Conservation (phyloP, 1,140 invertebrate species). For the Lamellibrachia luymesi region DNA sequence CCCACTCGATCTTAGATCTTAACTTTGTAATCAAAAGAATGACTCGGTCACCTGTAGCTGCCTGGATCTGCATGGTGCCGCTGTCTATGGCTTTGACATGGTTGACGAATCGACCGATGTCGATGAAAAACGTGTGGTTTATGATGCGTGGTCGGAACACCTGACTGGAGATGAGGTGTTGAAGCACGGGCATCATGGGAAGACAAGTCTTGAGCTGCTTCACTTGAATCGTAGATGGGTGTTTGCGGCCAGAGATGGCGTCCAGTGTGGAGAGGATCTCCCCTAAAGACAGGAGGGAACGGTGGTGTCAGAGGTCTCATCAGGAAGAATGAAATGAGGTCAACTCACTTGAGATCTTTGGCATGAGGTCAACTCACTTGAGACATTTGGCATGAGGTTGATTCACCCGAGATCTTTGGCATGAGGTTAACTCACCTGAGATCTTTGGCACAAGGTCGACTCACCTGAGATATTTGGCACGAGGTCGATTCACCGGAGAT, state of each 20-base stretch:
- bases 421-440: too few species aligned
- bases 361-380: too few species aligned
- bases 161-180: constrained; percentile 47
- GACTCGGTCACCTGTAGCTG: constrained; percentile 41
- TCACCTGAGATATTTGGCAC: too few species aligned
- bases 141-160: constrained; percentile 47
- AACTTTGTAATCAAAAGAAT: not conserved
- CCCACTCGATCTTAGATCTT: too few species aligned
- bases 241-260: constrained; percentile 45
- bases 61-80: constrained; percentile 42
- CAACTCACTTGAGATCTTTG: too few species aligned
- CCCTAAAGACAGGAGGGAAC: constrained; percentile 33
- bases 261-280: constrained; percentile 46
- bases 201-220: constrained; percentile 44
- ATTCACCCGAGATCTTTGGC: too few species aligned
- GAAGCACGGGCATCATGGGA: constrained; percentile 44
- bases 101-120: constrained; percentile 39
- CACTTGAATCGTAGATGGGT: constrained; percentile 47
- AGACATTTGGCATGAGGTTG: too few species aligned
- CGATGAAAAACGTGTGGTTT: constrained; percentile 42
- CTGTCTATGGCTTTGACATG: constrained; percentile 45
- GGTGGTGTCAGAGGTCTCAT: not conserved
- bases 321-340: not conserved
- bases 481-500: too few species aligned
- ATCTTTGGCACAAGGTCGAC: too few species aligned